Conservation (phyloP, 2,797 vertebrate species). For the Sebastes matsubarae region DNA sequence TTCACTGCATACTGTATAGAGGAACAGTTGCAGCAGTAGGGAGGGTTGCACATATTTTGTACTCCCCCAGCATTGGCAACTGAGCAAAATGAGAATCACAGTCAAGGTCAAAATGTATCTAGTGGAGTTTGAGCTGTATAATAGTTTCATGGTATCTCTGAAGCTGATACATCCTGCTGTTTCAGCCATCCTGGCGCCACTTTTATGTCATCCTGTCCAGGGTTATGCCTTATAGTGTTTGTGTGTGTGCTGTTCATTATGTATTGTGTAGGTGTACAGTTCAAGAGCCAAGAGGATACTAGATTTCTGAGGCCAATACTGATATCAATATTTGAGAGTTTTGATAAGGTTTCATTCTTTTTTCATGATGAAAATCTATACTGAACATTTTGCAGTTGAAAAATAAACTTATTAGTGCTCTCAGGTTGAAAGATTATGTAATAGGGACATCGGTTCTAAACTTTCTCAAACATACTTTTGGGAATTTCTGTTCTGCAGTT, state of each 20-base stretch:
- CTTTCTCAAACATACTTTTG: neutral
- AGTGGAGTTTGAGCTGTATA: neutral
- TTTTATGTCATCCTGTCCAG: neutral
- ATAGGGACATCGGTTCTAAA: neutral
- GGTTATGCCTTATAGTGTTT: neutral
- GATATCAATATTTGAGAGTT: neutral
- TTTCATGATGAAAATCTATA: neutral
- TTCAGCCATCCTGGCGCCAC: neutral
- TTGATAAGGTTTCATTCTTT: neutral
- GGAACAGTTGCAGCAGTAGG: neutral
- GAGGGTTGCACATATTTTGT: neutral
- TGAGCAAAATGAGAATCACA: neutral
- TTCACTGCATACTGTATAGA: neutral
- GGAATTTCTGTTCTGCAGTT: neutral
- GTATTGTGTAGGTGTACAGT: neutral
- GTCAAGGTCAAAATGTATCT: neutral
- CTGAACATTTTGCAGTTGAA: neutral
- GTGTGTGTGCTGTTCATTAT: neutral
- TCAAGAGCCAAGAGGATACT: neutral
- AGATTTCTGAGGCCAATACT: neutral
- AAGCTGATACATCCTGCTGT: neutral
- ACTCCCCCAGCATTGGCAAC: neutral
- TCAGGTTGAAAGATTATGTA: neutral
- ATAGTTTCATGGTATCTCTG: neutral
- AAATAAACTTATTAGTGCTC: neutral